Percentiles rank a stretch among this genome's conserved stretches.
phyloP scores from a whole-genome alignment of 1,140 invertebrate species.

The Drosophila nebulosa region DNA sequence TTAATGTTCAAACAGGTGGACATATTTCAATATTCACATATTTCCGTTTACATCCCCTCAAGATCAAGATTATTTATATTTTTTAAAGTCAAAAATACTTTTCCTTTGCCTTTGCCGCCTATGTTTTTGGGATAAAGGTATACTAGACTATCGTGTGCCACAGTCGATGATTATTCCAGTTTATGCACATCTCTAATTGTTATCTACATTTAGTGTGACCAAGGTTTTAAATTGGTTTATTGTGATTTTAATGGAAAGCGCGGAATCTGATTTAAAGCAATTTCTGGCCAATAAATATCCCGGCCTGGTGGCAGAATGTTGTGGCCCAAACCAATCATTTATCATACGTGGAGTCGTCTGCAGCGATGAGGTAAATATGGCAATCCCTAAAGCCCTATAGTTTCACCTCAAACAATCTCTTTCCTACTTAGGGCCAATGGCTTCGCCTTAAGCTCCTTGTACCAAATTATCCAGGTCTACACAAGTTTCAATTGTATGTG shows the following conservation, averaged over 20 bases:
- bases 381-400: neutral
- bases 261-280: neutral
- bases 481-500: slow-evolving; percentile 34
- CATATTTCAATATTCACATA: no score
- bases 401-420: neutral
- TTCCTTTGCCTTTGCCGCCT: no score
- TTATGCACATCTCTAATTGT: no score
- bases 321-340: neutral
- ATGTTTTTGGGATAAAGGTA: no score
- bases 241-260: neutral
- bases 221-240: neutral
- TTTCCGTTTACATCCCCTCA: no score
- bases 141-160: no score
- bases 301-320: slow-evolving; percentile 18
- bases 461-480: slow-evolving; percentile 40
- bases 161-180: neutral
- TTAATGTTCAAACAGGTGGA: no score
- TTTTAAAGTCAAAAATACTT: no score
- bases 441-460: slow-evolving; percentile 38
- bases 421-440: slow-evolving; percentile 10
- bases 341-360: slow-evolving; percentile 37
- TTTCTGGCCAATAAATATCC: slow-evolving; percentile 31
- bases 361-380: neutral
- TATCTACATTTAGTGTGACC: neutral
- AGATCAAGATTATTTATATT: no score